Evolutionary conservation across 1,140 invertebrate genomes (phyloP).

Genomic region (Drosophila punjabiensis): DNA sequence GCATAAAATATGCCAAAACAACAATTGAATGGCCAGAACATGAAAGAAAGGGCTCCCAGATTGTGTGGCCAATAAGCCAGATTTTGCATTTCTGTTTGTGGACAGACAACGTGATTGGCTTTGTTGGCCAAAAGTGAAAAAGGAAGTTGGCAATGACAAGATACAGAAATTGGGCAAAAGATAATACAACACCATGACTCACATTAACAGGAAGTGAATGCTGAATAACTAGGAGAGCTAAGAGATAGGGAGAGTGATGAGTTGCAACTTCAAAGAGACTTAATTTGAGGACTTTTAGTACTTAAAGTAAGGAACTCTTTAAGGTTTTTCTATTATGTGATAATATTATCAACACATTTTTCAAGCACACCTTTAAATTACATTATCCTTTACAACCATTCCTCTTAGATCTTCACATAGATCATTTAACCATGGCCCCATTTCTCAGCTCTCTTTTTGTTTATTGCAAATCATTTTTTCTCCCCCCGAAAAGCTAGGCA

Average conservation of each 20-base stretch:
- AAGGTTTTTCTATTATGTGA: neutral
- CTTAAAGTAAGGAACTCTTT: neutral
- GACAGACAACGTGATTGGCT: conserved; percentile 1
- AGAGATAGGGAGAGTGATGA: neutral
- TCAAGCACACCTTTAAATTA: neutral
- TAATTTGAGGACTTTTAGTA: neutral
- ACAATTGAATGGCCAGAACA: conserved; percentile 59
- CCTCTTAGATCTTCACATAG: conserved; percentile 3
- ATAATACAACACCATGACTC: conserved; percentile 9
- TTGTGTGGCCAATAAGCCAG: conserved; percentile 54
- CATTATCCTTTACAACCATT: neutral
- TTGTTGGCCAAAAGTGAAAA: neutral
- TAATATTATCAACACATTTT: neutral
- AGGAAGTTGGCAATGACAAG: conserved; percentile 8
- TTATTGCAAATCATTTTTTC: conserved; percentile 69
- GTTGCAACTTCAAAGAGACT: neutral
- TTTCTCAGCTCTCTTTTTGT: conserved; percentile 53
- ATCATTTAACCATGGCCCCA: conserved; percentile 29
- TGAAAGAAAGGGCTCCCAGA: conserved; percentile 4
- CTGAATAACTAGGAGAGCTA: neutral
- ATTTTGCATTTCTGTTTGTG: conserved; percentile 26
- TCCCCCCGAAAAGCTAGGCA: conserved; percentile 10
- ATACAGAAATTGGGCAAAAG: conserved; percentile 6
- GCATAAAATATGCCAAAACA: conserved; percentile 77
- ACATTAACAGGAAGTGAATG: neutral